Base-by-base conservation (phyloP, 2,113 vertebrate genomes). In the Tylochromis polylepis region DNA sequence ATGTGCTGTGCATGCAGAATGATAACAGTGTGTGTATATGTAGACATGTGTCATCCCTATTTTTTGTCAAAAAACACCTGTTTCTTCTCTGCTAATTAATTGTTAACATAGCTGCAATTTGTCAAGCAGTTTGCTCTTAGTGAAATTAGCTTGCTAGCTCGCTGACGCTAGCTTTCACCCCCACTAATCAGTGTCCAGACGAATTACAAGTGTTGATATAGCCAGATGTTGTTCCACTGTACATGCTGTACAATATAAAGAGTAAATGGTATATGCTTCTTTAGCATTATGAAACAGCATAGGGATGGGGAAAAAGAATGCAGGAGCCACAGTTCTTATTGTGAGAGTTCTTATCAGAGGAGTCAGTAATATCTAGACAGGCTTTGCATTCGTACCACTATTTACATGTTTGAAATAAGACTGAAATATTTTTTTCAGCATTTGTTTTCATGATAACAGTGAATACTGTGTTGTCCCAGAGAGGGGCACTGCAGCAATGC, bases 81-180 rank as follows among this genome's bases (percentile, higher is more conserved):
- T 93, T 95, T 92, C 29, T 87, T 88, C 31, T 16, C 84, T 51
- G 77, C 89, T 95, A 94, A 95, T 95, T 88, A 94, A 95, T 94
- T 94, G 92, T 91, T 91, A 93, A 95, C 94, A 93, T 81, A 20
- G 89, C 92, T 93, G 85, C 92, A 94, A 93, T 95, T 94, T 94
- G 94, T 95, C 92, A 94, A 86, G 90, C 88, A 70, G 80, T 89
- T 87, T 85, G 84, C 85, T 84, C 49, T 24, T 10, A 49, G 85
- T 82, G 59, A 84, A 87, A 93, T 92, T 87, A 88, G 57, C 87
- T 34, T 29, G 79, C 90, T 92, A 62, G 89, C 89, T 82, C 87
- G 92, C 91, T 93, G 92, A 95, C 84, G 79, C 58, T 84, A 87
- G 93, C 88, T 58, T 62, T 29, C 79, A 16, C 90, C 2, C 82